Percentiles rank a stretch among this genome's conserved stretches.
These are phyloP conservation scores for Gobio gobio DNA, from an alignment of 2,113 vertebrate species.

Conservation along the genomic window DNA sequence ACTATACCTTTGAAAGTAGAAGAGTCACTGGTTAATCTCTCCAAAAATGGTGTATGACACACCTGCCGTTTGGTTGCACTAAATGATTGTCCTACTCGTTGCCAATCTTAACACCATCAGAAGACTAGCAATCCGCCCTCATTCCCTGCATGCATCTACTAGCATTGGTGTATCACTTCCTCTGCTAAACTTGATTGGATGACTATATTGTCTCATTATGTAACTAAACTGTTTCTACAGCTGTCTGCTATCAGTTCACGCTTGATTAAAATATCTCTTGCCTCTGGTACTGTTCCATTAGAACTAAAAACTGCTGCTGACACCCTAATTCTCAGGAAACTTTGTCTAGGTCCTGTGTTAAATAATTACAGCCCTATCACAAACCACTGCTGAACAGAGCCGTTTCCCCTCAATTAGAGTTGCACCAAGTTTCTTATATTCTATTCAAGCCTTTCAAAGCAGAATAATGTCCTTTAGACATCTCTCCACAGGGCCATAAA, in stretches of 20 bases:
- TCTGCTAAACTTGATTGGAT: background rate
- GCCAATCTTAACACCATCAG: background rate
- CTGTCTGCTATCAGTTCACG: background rate
- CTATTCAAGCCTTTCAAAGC: background rate
- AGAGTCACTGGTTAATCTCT: background rate
- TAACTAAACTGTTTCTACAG: conserved; percentile 17
- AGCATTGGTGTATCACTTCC: background rate
- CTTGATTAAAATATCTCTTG: conserved; percentile 33
- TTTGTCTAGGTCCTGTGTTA: conserved; percentile 17
- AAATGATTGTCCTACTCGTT: background rate
- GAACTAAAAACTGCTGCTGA: conserved; percentile 21
- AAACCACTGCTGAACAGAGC: background rate
- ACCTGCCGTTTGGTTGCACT: background rate
- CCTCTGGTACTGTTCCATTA: background rate
- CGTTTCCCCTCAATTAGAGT: background rate
- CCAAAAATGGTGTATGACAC: background rate
- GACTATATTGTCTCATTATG: conserved; percentile 16
- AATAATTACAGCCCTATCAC: conserved; percentile 9
- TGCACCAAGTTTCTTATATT: background rate
- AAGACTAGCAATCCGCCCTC: background rate
- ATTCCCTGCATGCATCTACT: background rate
- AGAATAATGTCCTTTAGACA: background rate
- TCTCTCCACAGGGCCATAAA: background rate
- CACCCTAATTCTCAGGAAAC: conserved; percentile 11
- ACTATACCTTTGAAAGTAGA: background rate